Evolutionary conservation across 2,888 invertebrate genomes (phyloP).

Genomic region (Gymnocheta viridis): DNA sequence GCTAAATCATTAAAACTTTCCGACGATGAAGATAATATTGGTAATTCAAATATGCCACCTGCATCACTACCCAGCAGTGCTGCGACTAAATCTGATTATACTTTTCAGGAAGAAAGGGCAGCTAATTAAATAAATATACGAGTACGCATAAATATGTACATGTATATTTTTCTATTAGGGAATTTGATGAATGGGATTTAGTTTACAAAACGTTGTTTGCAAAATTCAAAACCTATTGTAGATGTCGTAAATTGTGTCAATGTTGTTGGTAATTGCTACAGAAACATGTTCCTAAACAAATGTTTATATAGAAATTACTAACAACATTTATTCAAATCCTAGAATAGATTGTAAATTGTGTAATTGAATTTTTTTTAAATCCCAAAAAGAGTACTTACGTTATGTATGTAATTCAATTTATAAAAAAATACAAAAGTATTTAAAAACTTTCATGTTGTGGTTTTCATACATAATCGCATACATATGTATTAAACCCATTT

Average conservation of each 20-base stretch:
- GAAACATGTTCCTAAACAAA: too few species aligned
- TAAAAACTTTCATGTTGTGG: neutral
- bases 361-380: too few species aligned
- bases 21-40: slow-evolving; percentile 70
- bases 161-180: neutral
- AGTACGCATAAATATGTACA: neutral
- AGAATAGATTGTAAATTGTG: too few species aligned
- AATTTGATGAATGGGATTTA: neutral
- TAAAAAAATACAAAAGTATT: neutral
- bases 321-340: too few species aligned
- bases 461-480: neutral
- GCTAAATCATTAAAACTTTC: slow-evolving; percentile 80
- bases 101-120: slow-evolving; percentile 72
- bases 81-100: slow-evolving; percentile 72
- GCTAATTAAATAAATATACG: slow-evolving; percentile 51
- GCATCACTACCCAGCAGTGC: slow-evolving; percentile 66
- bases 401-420: too few species aligned
- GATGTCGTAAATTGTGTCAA: too few species aligned
- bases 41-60: slow-evolving; percentile 72
- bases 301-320: too few species aligned
- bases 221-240: too few species aligned
- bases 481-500: neutral
- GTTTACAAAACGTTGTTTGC: neutral
- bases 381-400: neutral
- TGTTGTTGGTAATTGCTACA: too few species aligned